Evolutionary conservation across 2,113 vertebrate genomes (phyloP), one percentile per base, ranked within the genome.

Genomic region (Dipodomys stephensi): DNA sequence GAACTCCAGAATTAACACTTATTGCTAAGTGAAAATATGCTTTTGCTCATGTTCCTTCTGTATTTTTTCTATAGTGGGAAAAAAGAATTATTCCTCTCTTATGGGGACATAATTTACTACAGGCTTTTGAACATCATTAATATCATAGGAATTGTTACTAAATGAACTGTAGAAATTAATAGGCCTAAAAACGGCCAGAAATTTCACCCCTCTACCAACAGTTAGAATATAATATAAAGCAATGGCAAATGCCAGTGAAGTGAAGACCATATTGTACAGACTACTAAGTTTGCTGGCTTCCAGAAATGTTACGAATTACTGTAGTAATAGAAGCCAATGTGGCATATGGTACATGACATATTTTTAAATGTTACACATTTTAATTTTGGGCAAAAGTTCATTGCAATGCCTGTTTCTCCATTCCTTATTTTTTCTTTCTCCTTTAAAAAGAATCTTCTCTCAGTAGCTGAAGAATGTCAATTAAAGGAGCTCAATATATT

Each of bases 361-460:
- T 95, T 97, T 96, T 96, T 49, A 83, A 95, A 94, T 94, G 89
- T 90, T 93, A 84, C 27, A 91, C 49, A 91, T 96, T 96, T 97
- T 91, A 88, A 94, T 90, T 95, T 91, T 62, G 87, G 87, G 87
- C 83, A 92, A 93, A 95, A 92, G 89, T 94, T 95, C 84, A 89
- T 67, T 89, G 64, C 27, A 73, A 30, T 86, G 78, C 83, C 69
- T 68, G 6, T 84, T 87, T 94, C 83, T 94, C 76, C n/a, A 53
- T 73, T 90, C 11, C 64, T 83, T 92, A 19, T n/a, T 80, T 83
- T 15, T 7, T 1, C 13, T 25, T 16, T 64, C 13, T n/a, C 20
- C 32, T 67, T 87, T 73, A 67, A 93, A 71, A 82, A 2, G 88
- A 23, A 76, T 18, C 35, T 18, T 73, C 28, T 88, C 71, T 94